Conservation (phyloP, 2,888 invertebrate genomes). For the Eupeodes latifasciatus region DNA sequence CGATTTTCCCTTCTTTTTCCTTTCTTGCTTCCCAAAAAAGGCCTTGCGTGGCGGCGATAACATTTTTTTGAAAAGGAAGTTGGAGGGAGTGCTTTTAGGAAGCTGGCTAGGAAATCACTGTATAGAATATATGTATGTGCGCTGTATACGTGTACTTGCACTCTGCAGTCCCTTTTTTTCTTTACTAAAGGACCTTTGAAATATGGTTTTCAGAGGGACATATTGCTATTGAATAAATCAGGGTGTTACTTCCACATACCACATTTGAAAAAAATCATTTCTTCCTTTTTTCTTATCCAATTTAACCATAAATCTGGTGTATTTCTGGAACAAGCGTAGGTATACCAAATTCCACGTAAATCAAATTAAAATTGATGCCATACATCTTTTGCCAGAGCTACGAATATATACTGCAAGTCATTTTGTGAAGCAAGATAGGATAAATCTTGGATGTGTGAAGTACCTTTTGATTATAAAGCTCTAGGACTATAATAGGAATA, state of each 20-base stretch:
- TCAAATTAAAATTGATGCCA: constrained; percentile 60
- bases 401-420: constrained; percentile 1
- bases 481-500: no score
- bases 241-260: constrained; percentile 6
- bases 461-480: not conserved
- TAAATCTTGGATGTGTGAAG: not conserved
- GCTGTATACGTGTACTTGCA: constrained; percentile 6
- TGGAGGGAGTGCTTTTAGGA: not conserved
- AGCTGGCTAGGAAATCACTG: constrained; percentile 5
- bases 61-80: constrained; percentile 16
- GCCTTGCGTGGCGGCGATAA: constrained; percentile 14
- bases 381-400: constrained; percentile 19
- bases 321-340: constrained; percentile 7
- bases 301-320: constrained; percentile 47
- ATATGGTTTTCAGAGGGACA: constrained; percentile 29
- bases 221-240: constrained; percentile 55
- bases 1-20: constrained; percentile 32
- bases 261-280: not conserved
- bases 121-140: not conserved
- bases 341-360: constrained; percentile 22
- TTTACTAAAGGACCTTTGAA: not conserved
- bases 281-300: constrained; percentile 13
- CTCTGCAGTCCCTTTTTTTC: constrained; percentile 20
- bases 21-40: constrained; percentile 5
- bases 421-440: not conserved